These are phyloP conservation scores for Limosa lapponica DNA, from an alignment of 2,797 vertebrate species.

Conservation along the genomic window DNA sequence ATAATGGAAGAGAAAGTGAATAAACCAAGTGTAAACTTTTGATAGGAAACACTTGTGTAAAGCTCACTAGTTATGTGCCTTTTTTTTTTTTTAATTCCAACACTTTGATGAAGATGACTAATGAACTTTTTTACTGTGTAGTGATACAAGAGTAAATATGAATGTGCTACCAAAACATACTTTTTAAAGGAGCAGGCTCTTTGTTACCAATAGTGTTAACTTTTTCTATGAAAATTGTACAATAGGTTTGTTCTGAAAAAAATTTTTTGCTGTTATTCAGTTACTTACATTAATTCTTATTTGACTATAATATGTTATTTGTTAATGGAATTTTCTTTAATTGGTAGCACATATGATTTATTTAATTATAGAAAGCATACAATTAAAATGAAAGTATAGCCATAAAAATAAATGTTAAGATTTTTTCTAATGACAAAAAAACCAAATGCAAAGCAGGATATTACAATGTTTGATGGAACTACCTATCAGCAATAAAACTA, in stretches of 20 bases:
- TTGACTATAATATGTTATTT: slow-evolving; percentile 39
- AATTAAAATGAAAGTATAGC: slow-evolving; percentile 49
- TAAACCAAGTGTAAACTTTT: slow-evolving; percentile 71
- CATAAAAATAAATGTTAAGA: slow-evolving; percentile 37
- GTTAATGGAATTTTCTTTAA: slow-evolving; percentile 67
- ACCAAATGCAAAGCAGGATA: slow-evolving; percentile 24
- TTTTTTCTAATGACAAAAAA: slow-evolving; percentile 51
- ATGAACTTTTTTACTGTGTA: slow-evolving; percentile 23
- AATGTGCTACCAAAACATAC: not conserved
- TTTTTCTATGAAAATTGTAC: slow-evolving; percentile 29
- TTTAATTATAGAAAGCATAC: slow-evolving; percentile 65
- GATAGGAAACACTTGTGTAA: slow-evolving; percentile 51
- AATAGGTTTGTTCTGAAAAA: slow-evolving; percentile 33
- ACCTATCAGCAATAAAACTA: slow-evolving; percentile 60
- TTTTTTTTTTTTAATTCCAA: not conserved
- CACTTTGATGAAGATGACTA: slow-evolving; percentile 30
- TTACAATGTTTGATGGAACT: slow-evolving; percentile 47
- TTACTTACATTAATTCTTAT: slow-evolving; percentile 39
- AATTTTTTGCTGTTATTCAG: slow-evolving; percentile 40
- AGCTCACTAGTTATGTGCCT: not conserved
- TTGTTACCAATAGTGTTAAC: slow-evolving; percentile 45
- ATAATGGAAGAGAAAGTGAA: slow-evolving; percentile 72
- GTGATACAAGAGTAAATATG: not conserved
- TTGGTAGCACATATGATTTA: slow-evolving; percentile 53
- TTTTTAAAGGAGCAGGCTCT: slow-evolving; percentile 21